These are phyloP conservation scores for Poeciliopsis presidionis DNA, from an alignment of 2,797 vertebrate genomes.

Conservation along the genomic window DNA sequence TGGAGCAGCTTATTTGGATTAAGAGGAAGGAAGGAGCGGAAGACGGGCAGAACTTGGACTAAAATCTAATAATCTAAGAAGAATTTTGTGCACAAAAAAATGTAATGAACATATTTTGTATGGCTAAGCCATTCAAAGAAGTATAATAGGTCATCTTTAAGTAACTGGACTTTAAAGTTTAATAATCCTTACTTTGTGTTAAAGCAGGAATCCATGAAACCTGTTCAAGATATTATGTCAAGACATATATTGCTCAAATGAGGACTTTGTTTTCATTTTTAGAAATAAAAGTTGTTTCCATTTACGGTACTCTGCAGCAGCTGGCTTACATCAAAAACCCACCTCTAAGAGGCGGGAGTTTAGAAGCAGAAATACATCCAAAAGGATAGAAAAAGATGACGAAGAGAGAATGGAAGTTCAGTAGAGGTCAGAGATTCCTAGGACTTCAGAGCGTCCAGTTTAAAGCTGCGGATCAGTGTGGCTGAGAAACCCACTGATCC, in stretches of 20 bases:
- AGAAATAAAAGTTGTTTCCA: slow-evolving; percentile 32
- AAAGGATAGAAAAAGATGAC: slow-evolving; percentile 50
- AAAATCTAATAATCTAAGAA: too few species aligned
- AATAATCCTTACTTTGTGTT: not conserved
- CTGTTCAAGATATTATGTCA: not conserved
- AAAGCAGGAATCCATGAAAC: not conserved
- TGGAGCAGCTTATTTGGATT: too few species aligned
- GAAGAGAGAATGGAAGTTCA: slow-evolving; percentile 35
- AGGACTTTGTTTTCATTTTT: not conserved
- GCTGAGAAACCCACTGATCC: slow-evolving; percentile 71
- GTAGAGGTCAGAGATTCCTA: slow-evolving; percentile 66
- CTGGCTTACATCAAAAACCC: slow-evolving; percentile 49
- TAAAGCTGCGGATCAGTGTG: slow-evolving; percentile 69
- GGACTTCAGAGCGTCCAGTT: slow-evolving; percentile 60
- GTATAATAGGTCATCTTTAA: too few species aligned
- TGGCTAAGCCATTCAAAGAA: too few species aligned
- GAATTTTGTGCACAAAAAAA: too few species aligned
- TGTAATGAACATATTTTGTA: too few species aligned
- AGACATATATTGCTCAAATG: not conserved
- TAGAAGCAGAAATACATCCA: slow-evolving; percentile 41
- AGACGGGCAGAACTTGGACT: too few species aligned
- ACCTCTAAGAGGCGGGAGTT: slow-evolving; percentile 21
- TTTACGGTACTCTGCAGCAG: slow-evolving; percentile 38
- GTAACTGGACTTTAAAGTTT: not conserved
- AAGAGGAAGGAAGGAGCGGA: too few species aligned